Evolutionary conservation across 2,888 invertebrate species (phyloP), one percentile per base, ranked within the genome.

Genomic region (Mellilla xanthometata): DNA sequence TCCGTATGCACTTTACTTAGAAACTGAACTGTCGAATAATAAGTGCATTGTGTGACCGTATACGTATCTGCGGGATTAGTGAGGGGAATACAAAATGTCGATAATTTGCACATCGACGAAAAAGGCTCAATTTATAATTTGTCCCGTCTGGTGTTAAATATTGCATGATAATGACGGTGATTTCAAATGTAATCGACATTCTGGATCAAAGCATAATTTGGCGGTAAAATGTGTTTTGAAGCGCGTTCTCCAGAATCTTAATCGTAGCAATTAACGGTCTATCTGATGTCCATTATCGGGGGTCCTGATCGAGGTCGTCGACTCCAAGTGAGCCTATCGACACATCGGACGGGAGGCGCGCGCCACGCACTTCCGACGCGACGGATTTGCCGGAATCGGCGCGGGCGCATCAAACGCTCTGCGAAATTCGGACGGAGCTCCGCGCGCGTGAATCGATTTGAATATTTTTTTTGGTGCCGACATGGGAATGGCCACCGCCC

Each of bases 351-450:
- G 78, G 72, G 72, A 62, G 76, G 78, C 83, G 79, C 81, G 77
- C 80, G 79, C 80, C 78, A 80, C 83, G 74, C 76, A 88, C 87
- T 88, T 89, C 89, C 89, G 89, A 88, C 85, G 84, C 82, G 87
- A 87, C 89, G 87, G 87, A 89, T 88, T 89, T 87, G 88, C 87
- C 87, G 86, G 89, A 89, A 89, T 86, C 86, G 87, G 74, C 75
- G 86, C 86, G 85, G 88, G 83, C 86, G 84, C 88, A 82, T 88
- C 89, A 89, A 89, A 89, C 79, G 77, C 72, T 65, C 66, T 75
- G 87, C 88, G 71, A 88, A 89, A 81, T 89, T 89, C 85, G 87
- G 87, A 82, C 83, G 74, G 76, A 72, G 80, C 69, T 74, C 78
- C 78, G 81, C 76, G 83, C 82, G 85, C 86, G 87, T 87, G 88